phyloP scores from a whole-genome alignment of 2,113 vertebrate genomes.

The Serilophus lunatus region DNA sequence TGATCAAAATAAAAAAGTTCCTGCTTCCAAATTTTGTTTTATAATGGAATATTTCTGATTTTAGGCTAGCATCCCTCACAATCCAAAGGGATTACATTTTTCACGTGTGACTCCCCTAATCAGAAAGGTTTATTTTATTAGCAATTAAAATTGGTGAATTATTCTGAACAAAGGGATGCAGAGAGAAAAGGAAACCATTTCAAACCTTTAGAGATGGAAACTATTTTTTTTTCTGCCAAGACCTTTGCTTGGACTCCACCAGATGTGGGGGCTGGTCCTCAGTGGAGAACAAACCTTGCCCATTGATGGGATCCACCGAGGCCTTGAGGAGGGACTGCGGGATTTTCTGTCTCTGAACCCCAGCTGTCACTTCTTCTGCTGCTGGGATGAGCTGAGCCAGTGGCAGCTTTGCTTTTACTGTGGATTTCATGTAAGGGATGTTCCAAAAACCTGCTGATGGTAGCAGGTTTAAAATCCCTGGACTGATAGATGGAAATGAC shows the following conservation, averaged over 20 bases:
- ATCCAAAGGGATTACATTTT: background rate
- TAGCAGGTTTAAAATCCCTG: background rate
- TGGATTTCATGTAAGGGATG: background rate
- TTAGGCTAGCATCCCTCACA: background rate
- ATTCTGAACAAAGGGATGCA: background rate
- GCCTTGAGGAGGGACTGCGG: background rate
- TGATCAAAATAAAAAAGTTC: background rate
- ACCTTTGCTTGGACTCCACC: background rate
- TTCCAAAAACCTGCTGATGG: slow-evolving; percentile 7
- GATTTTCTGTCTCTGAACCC: slow-evolving; percentile 4
- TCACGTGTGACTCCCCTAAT: background rate
- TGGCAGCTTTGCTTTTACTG: background rate
- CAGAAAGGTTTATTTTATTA: background rate
- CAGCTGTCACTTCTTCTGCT: slow-evolving; percentile 24
- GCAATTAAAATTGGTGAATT: background rate
- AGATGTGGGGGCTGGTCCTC: background rate
- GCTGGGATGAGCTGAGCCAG: background rate
- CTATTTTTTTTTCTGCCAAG: background rate
- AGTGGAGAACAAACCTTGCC: background rate
- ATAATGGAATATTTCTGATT: background rate
- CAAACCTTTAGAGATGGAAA: background rate
- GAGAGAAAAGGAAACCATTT: background rate
- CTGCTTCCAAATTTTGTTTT: background rate
- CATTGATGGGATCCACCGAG: slow-evolving; percentile 9
- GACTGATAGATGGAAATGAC: background rate